Conservation (phyloP, 2,888 invertebrate species). For the Scaptomyza parva region DNA sequence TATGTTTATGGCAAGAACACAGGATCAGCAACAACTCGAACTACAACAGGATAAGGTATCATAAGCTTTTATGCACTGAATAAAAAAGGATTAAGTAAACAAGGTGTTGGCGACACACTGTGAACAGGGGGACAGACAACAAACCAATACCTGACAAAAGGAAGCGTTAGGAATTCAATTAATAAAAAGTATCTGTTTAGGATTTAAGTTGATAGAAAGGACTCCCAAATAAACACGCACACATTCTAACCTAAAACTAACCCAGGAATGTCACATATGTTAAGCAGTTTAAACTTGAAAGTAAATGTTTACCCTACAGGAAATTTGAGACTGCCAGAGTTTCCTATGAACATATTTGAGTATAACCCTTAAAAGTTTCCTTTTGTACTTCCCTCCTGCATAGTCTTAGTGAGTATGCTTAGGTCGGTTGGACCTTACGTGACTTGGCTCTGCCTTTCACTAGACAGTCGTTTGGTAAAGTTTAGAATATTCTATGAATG, state of each 20-base stretch:
- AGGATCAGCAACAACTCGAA: slow-evolving; percentile 8
- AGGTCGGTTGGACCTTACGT: too few species aligned
- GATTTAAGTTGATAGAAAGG: slow-evolving; percentile 24
- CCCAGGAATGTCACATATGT: slow-evolving; percentile 16
- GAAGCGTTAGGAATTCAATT: slow-evolving; percentile 61
- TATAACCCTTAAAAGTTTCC: neutral
- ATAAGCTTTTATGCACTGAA: slow-evolving; percentile 66
- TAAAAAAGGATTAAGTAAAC: slow-evolving; percentile 60
- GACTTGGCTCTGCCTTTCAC: neutral
- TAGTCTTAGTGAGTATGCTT: too few species aligned
- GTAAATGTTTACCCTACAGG: slow-evolving; percentile 10
- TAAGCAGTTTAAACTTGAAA: slow-evolving; percentile 27
- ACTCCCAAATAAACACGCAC: slow-evolving; percentile 44
- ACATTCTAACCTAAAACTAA: slow-evolving; percentile 3
- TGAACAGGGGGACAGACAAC: slow-evolving; percentile 8
- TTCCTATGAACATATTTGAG: too few species aligned
- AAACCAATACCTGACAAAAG: slow-evolving; percentile 20
- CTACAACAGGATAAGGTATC: slow-evolving; percentile 15
- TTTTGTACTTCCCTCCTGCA: too few species aligned
- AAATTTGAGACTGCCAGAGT: neutral
- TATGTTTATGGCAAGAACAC: slow-evolving; percentile 40
- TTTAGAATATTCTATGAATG: slow-evolving; percentile 22
- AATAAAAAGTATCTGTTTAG: slow-evolving; percentile 54
- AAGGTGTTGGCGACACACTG: slow-evolving; percentile 26
- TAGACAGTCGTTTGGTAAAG: slow-evolving; percentile 4